phyloP scores from a whole-genome alignment of 2,113 vertebrate genomes.

The Fulica atra region DNA sequence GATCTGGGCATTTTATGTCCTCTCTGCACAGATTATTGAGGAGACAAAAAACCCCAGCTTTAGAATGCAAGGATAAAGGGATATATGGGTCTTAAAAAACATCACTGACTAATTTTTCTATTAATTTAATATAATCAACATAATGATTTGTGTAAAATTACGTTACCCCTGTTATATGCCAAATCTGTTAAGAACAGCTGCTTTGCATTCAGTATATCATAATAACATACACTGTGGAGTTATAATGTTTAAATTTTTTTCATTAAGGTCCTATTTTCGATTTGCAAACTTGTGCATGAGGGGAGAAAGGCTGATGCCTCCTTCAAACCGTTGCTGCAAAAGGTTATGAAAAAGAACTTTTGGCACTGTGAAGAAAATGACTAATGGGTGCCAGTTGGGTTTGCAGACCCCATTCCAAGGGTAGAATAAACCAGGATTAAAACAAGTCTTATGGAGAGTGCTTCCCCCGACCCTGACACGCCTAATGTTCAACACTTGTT shows the following conservation, averaged over 20 bases:
- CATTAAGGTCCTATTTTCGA: neutral
- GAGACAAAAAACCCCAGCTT: neutral
- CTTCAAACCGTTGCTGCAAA: neutral
- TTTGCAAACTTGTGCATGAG: neutral
- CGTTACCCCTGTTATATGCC: slow-evolving; percentile 34
- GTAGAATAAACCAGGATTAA: neutral
- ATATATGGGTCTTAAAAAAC: slow-evolving; percentile 38
- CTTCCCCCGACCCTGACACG: neutral
- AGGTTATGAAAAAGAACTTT: neutral
- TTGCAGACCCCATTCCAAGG: neutral
- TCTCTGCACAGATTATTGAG: slow-evolving; percentile 28
- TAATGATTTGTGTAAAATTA: slow-evolving; percentile 50
- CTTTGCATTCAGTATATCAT: slow-evolving; percentile 41
- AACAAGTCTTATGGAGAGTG: neutral
- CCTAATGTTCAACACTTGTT: neutral
- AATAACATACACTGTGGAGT: neutral
- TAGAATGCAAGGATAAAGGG: slow-evolving; percentile 31
- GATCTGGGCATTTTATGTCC: slow-evolving; percentile 53
- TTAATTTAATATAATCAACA: slow-evolving; percentile 49
- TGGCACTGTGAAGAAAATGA: neutral
- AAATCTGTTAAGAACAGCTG: slow-evolving; percentile 57
- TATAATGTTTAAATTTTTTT: slow-evolving; percentile 1
- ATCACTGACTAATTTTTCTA: slow-evolving; percentile 28
- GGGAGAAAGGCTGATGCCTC: neutral
- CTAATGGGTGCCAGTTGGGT: neutral